A percentile compares a stretch with the other conserved stretches of the same genome.
phyloP scores from a whole-genome alignment of 1,140 invertebrate genomes.

The Ceratina australensis region DNA sequence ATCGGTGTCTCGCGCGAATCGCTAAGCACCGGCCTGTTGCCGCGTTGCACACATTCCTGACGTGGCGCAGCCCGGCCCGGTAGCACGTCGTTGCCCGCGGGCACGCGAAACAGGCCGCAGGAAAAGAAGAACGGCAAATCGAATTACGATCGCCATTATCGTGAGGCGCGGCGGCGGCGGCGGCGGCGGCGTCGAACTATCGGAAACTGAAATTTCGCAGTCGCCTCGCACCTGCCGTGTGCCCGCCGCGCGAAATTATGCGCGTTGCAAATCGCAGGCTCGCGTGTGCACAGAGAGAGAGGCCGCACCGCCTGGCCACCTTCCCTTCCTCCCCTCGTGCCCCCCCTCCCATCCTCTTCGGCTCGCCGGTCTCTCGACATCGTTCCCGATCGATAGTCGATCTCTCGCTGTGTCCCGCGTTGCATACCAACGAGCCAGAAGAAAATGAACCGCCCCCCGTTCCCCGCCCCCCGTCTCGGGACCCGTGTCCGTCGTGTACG shows the following conservation, averaged over 20 bases:
- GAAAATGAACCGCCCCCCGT: constrained; percentile 45
- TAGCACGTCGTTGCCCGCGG: constrained; percentile 21
- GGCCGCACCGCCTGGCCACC: background rate
- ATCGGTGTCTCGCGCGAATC: background rate
- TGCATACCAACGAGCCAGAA: constrained; percentile 60
- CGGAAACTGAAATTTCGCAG: constrained; percentile 65
- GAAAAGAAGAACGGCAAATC: constrained; percentile 49
- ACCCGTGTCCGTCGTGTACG: background rate
- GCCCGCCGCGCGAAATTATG: constrained; percentile 56
- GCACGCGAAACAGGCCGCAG: constrained; percentile 1
- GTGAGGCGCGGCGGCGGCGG: constrained; percentile 31
- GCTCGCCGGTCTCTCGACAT: too few species aligned
- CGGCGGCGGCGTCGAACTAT: constrained; percentile 57
- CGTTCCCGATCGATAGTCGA: constrained; percentile 60
- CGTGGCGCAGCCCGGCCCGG: background rate
- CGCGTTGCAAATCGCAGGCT: constrained; percentile 62
- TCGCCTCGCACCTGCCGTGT: constrained; percentile 59
- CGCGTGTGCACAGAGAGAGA: constrained; percentile 46
- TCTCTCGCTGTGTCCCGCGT: constrained; percentile 54
- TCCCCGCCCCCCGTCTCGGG: background rate
- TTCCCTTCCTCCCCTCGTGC: background rate
- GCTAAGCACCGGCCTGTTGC: background rate
- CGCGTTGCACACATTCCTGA: constrained; percentile 1
- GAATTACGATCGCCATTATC: constrained; percentile 61
- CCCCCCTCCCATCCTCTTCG: too few species aligned